Evolutionary conservation across 2,888 invertebrate genomes (phyloP), one percentile per base, ranked within the genome.

Genomic region (Xanthorhoe designata): DNA sequence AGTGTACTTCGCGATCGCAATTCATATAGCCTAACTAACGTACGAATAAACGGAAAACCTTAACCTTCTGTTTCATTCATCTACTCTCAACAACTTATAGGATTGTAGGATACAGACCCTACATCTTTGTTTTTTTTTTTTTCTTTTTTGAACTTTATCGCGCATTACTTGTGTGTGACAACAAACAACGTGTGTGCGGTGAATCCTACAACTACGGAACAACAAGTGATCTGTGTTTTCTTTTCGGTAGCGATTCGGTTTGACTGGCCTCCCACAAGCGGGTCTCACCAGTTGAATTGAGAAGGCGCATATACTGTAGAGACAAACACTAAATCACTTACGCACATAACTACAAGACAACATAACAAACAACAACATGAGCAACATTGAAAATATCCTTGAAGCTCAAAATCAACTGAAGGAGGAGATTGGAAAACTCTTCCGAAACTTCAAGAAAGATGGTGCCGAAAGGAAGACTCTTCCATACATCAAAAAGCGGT

Each of bases 321-420:
- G 24, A 24, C 2, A 38, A 47, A 15, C n/a, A 50, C 32, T 24
- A 59, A 50, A 10, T 9, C 45, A 35, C 50, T 29, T 29, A 24
- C 29, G 32, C 3, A 4, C 32, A 4, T 24, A 52, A 52, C 32
- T 52, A 29, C 13, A 52, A 10, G 7, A 52, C 29, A 29, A 52
- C 5, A 29, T 4, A 24, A 29, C 15, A n/a, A n/a, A 1, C 9
- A n/a, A 52, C n/a, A 52, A 29, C n/a, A 52, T 52, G 29, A 29
- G 29, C n/a, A 52, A 52, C 52, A 52, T 52, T 0, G 52, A 52
- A 52, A n/a, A 52, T 24, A 24, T 52, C 29, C n/a, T 52, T 6
- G 4, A n/a, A 52, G 29, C 13, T 52, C 52, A 52, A 52, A 52
- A 29, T 29, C 29, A 52, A 29, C 32, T 52, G 8, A 52, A 24